Conservation (phyloP, 2,797 vertebrate genomes). For the Discoglossus pictus region DNA sequence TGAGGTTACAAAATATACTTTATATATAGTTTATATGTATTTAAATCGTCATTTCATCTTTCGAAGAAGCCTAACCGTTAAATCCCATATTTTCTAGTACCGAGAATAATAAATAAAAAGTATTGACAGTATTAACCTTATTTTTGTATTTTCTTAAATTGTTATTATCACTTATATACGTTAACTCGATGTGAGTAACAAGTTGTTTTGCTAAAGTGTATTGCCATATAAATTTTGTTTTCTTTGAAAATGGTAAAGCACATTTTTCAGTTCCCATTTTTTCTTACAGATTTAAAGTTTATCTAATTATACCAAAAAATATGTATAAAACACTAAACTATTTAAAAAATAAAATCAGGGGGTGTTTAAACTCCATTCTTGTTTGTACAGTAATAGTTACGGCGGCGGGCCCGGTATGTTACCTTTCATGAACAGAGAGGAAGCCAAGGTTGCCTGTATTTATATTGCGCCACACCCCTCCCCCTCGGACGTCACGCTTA, state of each 20-base stretch:
- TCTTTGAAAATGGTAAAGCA: constrained; percentile 85
- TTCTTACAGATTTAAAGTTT: constrained; percentile 87
- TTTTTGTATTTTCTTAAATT: constrained; percentile 99
- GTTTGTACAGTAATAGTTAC: constrained; percentile 82
- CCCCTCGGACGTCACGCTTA: constrained; percentile 92
- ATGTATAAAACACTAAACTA: constrained; percentile 84
- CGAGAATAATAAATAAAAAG: constrained; percentile 75
- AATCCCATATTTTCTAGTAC: constrained; percentile 97
- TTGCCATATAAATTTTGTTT: constrained; percentile 74
- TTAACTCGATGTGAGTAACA: constrained; percentile 79
- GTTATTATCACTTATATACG: constrained; percentile 94
- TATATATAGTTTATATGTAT: constrained; percentile 80
- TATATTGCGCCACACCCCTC: too few relatives aligned
- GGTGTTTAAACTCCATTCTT: constrained; percentile 70
- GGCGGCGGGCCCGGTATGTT: constrained; percentile 77
- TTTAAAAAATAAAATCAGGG: constrained; percentile 66
- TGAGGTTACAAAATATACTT: constrained; percentile 78
- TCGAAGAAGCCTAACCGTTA: constrained; percentile 77
- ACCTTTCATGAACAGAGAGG: constrained; percentile 87
- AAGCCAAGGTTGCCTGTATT: constrained; percentile 96
- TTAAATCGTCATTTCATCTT: constrained; percentile 82
- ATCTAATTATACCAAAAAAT: constrained; percentile 94
- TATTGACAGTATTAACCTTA: constrained; percentile 99
- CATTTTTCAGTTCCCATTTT: constrained; percentile 78
- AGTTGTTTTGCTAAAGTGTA: constrained; percentile 59